Evolutionary conservation across 37 sponge, comb jelly and placozoan genomes (phyloP).

Genomic region (Bolinopsis microptera): DNA sequence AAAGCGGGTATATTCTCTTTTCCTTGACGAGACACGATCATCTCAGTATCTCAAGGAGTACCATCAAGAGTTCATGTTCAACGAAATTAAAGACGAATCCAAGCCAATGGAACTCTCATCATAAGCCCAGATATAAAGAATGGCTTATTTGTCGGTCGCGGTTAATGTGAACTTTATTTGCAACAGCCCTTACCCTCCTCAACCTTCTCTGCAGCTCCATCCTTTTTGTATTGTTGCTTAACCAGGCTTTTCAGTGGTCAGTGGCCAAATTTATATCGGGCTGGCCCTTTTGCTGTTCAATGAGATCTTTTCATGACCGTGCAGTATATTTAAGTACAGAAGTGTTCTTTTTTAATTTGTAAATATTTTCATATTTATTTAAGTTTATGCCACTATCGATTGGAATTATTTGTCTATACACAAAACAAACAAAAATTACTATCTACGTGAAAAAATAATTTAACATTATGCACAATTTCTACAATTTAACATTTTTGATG

Average conservation of each 20-base stretch:
- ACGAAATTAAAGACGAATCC: conserved; percentile 68
- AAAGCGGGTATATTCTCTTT: conserved; percentile 90
- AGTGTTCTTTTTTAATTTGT: background rate
- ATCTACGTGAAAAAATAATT: too few relatives aligned
- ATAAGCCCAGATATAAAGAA: too few relatives aligned
- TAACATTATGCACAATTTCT: too few relatives aligned
- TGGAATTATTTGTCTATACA: too few relatives aligned
- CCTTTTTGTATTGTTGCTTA: too few relatives aligned
- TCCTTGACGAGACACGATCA: conserved; percentile 90
- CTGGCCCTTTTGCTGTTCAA: background rate
- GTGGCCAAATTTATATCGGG: background rate
- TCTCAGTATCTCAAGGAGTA: conserved; percentile 90
- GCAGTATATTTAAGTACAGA: background rate
- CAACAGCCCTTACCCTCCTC: background rate
- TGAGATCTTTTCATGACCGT: background rate
- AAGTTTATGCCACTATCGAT: too few relatives aligned
- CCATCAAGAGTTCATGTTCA: conserved; percentile 80
- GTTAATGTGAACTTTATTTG: too few relatives aligned
- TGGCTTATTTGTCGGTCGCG: too few relatives aligned
- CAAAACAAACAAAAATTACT: too few relatives aligned
- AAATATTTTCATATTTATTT: background rate
- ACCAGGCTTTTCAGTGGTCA: background rate
- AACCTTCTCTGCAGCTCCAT: background rate
- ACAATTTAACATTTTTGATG: background rate
- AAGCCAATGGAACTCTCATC: conserved; percentile 33